Conservation (phyloP, 2,113 vertebrate species). For the Nanorana parkeri region DNA sequence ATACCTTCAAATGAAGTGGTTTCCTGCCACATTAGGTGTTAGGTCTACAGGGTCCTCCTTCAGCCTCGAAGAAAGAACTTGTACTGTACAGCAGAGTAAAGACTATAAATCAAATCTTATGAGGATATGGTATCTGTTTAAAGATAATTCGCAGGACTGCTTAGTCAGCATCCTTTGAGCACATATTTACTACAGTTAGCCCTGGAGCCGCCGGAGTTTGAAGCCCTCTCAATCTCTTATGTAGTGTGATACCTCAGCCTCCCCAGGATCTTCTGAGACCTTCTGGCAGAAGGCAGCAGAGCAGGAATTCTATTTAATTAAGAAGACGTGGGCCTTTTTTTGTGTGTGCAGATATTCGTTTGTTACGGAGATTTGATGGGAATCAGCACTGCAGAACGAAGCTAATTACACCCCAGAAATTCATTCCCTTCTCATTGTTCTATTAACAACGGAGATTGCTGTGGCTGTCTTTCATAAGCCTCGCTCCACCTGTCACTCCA, state of each 20-base stretch:
- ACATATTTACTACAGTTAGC: slow-evolving; percentile 10
- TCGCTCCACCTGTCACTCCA: slow-evolving; percentile 37
- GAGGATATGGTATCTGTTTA: slow-evolving; percentile 14
- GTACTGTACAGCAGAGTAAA: neutral
- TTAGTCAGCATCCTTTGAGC: slow-evolving; percentile 15
- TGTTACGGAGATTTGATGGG: slow-evolving; percentile 13
- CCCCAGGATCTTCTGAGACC: neutral
- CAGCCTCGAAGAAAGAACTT: neutral
- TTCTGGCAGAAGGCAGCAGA: slow-evolving; percentile 24
- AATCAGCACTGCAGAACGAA: slow-evolving; percentile 36
- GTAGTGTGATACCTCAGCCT: slow-evolving; percentile 10
- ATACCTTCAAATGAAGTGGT: neutral
- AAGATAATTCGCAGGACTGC: slow-evolving; percentile 7
- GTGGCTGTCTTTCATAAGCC: slow-evolving; percentile 14
- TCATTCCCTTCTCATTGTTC: slow-evolving; percentile 42
- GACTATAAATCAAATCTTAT: slow-evolving; percentile 40
- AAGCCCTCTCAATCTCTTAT: neutral
- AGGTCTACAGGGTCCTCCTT: neutral
- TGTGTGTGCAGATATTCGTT: slow-evolving; percentile 13
- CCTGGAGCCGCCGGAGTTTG: neutral
- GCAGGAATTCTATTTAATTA: slow-evolving; percentile 54
- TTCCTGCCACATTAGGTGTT: slow-evolving; percentile 7
- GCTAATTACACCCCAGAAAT: slow-evolving; percentile 52
- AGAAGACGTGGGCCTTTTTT: slow-evolving; percentile 29
- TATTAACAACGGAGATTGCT: slow-evolving; percentile 36